Conservation (phyloP, 1,140 invertebrate genomes). For the Zaprionus kolodkinae region DNA sequence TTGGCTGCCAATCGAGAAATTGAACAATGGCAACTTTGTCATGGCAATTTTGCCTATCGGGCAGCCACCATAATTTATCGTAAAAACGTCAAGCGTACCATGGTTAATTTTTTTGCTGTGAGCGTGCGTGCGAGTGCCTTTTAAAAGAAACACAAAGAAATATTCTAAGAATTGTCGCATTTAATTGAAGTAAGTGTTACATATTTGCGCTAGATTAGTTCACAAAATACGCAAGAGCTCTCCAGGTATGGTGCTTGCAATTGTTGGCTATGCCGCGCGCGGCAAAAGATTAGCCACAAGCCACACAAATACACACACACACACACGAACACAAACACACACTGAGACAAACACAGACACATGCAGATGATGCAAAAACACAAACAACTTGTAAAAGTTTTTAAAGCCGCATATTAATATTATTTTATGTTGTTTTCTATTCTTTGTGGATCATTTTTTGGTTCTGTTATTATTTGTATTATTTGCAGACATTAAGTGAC, state of each 20-base stretch:
- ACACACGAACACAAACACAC: constrained; percentile 18
- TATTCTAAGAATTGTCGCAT: constrained; percentile 17
- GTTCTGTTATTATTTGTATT: neutral
- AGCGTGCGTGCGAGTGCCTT: constrained; percentile 41
- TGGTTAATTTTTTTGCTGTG: constrained; percentile 48
- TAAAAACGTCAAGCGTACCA: constrained; percentile 31
- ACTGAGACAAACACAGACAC: constrained; percentile 30
- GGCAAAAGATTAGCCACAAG: constrained; percentile 66
- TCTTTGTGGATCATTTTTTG: neutral
- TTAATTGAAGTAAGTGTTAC: constrained; percentile 42
- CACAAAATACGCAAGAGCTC: neutral
- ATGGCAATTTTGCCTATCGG: constrained; percentile 1
- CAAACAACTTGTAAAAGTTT: constrained; percentile 57
- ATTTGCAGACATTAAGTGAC: neutral
- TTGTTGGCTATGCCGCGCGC: constrained; percentile 37
- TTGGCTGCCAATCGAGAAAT: neutral
- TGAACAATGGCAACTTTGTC: neutral
- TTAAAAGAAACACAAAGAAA: constrained; percentile 23
- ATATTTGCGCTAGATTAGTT: neutral
- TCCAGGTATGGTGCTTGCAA: neutral
- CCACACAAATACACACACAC: constrained; percentile 39
- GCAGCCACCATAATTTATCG: constrained; percentile 15
- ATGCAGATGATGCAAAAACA: constrained; percentile 58
- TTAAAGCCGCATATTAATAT: constrained; percentile 3
- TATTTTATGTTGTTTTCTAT: neutral